phyloP scores from a whole-genome alignment of 2,113 vertebrate genomes.

The Scytalopus superciliaris region DNA sequence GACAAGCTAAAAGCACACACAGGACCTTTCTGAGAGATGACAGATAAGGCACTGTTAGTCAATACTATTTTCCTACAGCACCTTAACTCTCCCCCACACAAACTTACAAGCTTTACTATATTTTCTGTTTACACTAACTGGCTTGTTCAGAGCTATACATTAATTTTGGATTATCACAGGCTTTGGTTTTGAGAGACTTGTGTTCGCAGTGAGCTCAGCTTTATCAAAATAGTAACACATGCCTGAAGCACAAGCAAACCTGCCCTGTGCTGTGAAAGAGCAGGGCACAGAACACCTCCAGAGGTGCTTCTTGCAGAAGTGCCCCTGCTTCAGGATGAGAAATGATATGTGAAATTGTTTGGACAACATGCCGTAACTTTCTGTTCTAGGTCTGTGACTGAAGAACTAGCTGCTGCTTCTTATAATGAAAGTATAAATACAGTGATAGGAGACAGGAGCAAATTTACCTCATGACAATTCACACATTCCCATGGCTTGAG shows the following conservation, averaged over 20 bases:
- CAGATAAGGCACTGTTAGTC: background rate
- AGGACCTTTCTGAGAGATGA: background rate
- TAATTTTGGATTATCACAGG: background rate
- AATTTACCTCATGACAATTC: background rate
- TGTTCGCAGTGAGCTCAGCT: background rate
- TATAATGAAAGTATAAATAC: background rate
- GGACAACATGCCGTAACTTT: background rate
- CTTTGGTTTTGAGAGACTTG: background rate
- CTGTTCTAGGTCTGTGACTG: background rate
- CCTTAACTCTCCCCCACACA: background rate
- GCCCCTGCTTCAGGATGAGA: background rate
- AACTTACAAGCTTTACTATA: background rate
- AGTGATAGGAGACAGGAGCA: background rate
- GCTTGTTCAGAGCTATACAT: background rate
- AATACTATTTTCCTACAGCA: background rate
- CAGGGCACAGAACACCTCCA: background rate
- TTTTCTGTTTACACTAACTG: background rate
- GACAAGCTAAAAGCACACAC: fast-evolving
- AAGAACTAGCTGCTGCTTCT: background rate
- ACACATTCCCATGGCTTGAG: background rate
- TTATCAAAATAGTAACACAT: background rate
- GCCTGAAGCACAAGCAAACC: fast-evolving
- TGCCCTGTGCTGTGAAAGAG: background rate
- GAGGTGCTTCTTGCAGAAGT: background rate
- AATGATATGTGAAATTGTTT: background rate